Percentiles rank a stretch among this genome's conserved stretches.
Conservation (phyloP, 2,888 invertebrate genomes). For the Cryptocephalus primarius region DNA sequence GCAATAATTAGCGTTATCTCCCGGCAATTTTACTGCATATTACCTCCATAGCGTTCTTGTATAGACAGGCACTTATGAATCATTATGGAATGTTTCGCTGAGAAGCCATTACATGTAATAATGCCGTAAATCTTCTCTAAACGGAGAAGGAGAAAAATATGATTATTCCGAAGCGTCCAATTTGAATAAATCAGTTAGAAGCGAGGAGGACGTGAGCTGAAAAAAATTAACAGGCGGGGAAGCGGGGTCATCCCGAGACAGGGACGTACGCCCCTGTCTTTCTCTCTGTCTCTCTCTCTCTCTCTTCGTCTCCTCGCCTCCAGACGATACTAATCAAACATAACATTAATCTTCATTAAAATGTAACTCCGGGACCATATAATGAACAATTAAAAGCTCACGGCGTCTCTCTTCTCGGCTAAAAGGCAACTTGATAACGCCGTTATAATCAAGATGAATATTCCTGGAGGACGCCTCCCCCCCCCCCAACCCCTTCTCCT, state of each 20-base stretch:
- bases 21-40: too few relatives aligned
- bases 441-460: neutral
- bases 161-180: constrained; percentile 5
- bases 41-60: too few relatives aligned
- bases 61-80: neutral
- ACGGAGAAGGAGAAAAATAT: constrained; percentile 4
- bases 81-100: neutral
- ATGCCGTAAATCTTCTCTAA: constrained; percentile 4
- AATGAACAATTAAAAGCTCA: constrained; percentile 25
- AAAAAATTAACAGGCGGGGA: constrained; percentile 1
- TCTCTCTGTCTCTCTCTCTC: too few relatives aligned
- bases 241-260: too few relatives aligned
- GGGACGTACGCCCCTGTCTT: too few relatives aligned
- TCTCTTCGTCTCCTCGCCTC: too few relatives aligned
- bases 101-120: constrained; percentile 6
- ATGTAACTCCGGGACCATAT: constrained; percentile 25
- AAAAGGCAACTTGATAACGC: neutral
- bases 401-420: constrained; percentile 2
- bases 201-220: neutral
- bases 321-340: constrained; percentile 18
- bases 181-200: constrained; percentile 5
- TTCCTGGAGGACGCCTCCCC: too few relatives aligned
- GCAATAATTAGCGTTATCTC: too few relatives aligned
- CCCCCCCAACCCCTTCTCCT: too few relatives aligned
- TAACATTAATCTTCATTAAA: constrained; percentile 29